Conservation (phyloP, 92 coral and sea anemone species). For the Porites evermanni region DNA sequence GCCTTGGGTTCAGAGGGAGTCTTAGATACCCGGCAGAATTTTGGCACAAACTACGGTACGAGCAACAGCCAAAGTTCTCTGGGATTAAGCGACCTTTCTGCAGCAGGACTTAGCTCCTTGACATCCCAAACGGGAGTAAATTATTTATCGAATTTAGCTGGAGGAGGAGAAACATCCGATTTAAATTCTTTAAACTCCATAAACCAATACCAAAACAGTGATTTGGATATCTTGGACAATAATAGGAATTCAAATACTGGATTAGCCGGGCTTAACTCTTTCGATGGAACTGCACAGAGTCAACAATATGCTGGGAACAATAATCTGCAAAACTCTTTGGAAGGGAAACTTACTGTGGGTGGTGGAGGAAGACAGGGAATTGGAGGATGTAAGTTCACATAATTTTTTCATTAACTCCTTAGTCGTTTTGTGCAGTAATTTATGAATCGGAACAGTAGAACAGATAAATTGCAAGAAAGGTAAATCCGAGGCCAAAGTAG, state of each 20-base stretch:
- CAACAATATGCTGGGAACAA: conserved; percentile 18
- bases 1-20: conserved; percentile 45
- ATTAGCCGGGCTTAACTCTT: conserved; percentile 7
- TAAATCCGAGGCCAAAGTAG: too few species aligned
- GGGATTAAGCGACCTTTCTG: conserved; percentile 20
- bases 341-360: conserved; percentile 26
- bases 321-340: conserved; percentile 22
- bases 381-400: neutral
- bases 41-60: conserved; percentile 55
- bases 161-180: conserved; percentile 28
- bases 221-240: conserved; percentile 38
- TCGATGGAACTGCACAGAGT: conserved; percentile 28
- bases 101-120: conserved; percentile 34
- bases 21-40: conserved; percentile 51
- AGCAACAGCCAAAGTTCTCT: conserved; percentile 28
- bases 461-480: too few species aligned
- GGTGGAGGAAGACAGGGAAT: conserved; percentile 42
- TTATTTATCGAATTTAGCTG: conserved; percentile 28
- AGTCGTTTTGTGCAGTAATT: too few species aligned
- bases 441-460: too few species aligned
- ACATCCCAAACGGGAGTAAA: conserved; percentile 30
- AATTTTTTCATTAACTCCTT: neutral
- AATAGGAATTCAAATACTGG: conserved; percentile 4
- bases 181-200: conserved; percentile 32
- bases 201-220: conserved; percentile 36